phyloP scores from a whole-genome alignment of 2,888 invertebrate species.

The Synanthedon vespiformis region DNA sequence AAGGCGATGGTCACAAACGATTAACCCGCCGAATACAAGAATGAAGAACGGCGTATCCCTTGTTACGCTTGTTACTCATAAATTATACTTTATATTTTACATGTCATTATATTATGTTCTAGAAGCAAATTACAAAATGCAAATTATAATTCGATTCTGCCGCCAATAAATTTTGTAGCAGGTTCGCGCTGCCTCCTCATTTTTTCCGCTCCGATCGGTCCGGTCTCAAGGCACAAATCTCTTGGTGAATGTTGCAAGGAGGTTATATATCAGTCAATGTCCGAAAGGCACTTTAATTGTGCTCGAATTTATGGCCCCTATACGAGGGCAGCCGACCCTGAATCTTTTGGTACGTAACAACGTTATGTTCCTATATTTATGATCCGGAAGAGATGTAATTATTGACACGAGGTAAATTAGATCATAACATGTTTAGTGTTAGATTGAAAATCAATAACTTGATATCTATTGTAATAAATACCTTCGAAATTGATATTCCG shows the following conservation, averaged over 20 bases:
- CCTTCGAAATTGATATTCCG: not conserved
- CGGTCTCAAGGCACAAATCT: slow-evolving; percentile 29
- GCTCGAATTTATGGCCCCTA: slow-evolving; percentile 44
- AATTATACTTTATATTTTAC: not conserved
- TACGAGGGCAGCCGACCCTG: slow-evolving; percentile 2
- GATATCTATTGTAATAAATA: slow-evolving; percentile 4
- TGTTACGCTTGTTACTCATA: not conserved
- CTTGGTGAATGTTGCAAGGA: slow-evolving; percentile 31
- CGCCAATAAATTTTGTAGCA: slow-evolving; percentile 22
- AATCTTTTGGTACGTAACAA: slow-evolving; percentile 6
- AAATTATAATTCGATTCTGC: slow-evolving; percentile 16
- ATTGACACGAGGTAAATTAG: slow-evolving; percentile 6
- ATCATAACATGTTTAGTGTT: slow-evolving; percentile 6
- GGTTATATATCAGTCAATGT: slow-evolving; percentile 65
- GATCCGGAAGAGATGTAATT: slow-evolving; percentile 13
- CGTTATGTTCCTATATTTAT: slow-evolving; percentile 14
- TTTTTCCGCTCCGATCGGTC: slow-evolving; percentile 35
- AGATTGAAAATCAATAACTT: not conserved
- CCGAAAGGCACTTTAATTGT: slow-evolving; percentile 55
- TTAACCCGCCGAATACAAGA: no score
- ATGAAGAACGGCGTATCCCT: not conserved
- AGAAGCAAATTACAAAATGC: slow-evolving; percentile 14
- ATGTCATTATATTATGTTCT: not conserved
- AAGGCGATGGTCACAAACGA: no score
- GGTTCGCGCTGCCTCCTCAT: slow-evolving; percentile 19